Base-by-base conservation (phyloP, 1,140 invertebrate species). In the Heterodera carotae region DNA sequence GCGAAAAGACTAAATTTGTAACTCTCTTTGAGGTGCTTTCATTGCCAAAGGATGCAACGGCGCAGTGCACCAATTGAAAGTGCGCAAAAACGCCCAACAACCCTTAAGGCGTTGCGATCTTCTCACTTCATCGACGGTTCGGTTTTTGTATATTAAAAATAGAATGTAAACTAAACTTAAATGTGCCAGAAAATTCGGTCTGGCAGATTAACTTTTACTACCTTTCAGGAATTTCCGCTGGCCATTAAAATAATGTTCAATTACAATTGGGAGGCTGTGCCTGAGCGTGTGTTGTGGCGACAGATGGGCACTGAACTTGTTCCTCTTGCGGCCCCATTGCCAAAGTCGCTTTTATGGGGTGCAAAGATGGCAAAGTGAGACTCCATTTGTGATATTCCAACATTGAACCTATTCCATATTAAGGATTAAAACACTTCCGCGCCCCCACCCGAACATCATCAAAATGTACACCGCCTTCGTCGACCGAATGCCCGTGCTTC, bases 171-270 rank as follows among this genome's bases (percentile, higher is more conserved):
- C n/a, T n/a, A n/a, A n/a, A n/a, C n/a, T n/a, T n/a, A n/a, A n/a
- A n/a, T n/a, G n/a, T n/a, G n/a, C n/a, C n/a, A n/a, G n/a, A n/a
- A n/a, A n/a, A n/a, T n/a, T n/a, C n/a, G n/a, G n/a, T n/a, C n/a
- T n/a, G n/a, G n/a, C n/a, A n/a, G n/a, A n/a, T n/a, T 29, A 33
- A 36, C 31, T 22, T 27, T 43, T 5, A 27, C 5, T 12, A 73
- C 43, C 3, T 71, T 81, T 75, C 27, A 82, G 78, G 22, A 64
- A 15, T 81, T n/a, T 66, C 82, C 82, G 1, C 69, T 83, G 4
- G 82, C 82, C 10, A 31, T 83, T 18, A 83, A 83, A 72, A 74
- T 83, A 33, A 84, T 83, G 80, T 83, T 83, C 59, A 83, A 82
- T 69, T 84, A 83, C 59, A 67, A 84, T 43, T 83, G 69, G 72